These are phyloP conservation scores for Macrophya annulata DNA, from an alignment of 2,888 invertebrate genomes.

Conservation along the genomic window DNA sequence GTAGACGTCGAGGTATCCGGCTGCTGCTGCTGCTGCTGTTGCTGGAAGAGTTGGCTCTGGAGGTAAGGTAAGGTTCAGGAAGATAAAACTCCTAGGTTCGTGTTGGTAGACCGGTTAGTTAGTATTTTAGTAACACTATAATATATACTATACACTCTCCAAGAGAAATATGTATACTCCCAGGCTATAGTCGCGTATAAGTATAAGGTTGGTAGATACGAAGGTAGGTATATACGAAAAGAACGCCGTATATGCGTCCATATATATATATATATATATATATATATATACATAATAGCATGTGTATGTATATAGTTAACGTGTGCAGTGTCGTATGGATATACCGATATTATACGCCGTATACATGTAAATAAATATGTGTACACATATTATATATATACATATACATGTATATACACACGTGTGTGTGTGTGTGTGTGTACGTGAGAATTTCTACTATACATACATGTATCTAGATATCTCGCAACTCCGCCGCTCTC, in stretches of 20 bases:
- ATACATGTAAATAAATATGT: too few relatives aligned
- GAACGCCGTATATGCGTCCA: neutral
- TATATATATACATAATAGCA: neutral
- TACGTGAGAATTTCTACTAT: neutral
- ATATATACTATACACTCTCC: neutral
- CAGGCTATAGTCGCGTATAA: neutral
- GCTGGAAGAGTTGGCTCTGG: conserved; percentile 18
- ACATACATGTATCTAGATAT: neutral
- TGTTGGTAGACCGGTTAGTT: conserved; percentile 47
- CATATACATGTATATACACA: neutral
- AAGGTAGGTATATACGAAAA: neutral
- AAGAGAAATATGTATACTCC: neutral
- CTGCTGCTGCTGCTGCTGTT: neutral
- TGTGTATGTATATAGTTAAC: neutral
- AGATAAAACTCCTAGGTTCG: conserved; percentile 34
- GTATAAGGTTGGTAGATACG: neutral
- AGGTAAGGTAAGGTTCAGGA: conserved; percentile 1
- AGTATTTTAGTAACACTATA: conserved; percentile 50
- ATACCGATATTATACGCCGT: neutral
- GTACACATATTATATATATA: too few relatives aligned
- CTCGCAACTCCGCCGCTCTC: neutral
- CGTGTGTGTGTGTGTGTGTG: neutral
- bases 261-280: neutral
- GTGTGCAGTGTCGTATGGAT: conserved; percentile 12
- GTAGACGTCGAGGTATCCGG: conserved; percentile 8